These are phyloP conservation scores for Hormaphis cornu DNA, from an alignment of 1,140 invertebrate genomes.

Conservation along the genomic window DNA sequence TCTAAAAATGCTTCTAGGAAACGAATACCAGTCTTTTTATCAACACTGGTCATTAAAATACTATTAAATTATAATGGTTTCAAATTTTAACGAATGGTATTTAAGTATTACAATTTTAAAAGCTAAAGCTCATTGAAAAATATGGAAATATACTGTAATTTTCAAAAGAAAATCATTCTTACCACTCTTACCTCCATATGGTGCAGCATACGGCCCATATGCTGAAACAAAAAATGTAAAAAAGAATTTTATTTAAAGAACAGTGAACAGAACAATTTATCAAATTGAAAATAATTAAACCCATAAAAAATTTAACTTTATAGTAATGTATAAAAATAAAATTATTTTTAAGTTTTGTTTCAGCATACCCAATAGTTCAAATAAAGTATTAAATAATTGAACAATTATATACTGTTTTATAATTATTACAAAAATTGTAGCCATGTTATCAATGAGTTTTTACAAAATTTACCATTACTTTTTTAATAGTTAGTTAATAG, in stretches of 20 bases:
- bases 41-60: too few relatives aligned
- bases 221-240: constrained; percentile 24
- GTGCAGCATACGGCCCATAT: constrained; percentile 39
- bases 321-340: constrained; percentile 20
- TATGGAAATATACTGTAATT: not conserved
- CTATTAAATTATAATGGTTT: too few relatives aligned
- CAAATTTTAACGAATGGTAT: too few relatives aligned
- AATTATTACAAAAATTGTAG: too few relatives aligned
- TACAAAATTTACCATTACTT: too few relatives aligned
- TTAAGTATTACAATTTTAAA: not conserved
- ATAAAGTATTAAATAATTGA: too few relatives aligned
- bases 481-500: too few relatives aligned
- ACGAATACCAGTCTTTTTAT: too few relatives aligned
- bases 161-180: constrained; percentile 38
- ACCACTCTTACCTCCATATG: constrained; percentile 43
- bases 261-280: not conserved
- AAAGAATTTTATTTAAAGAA: constrained; percentile 35
- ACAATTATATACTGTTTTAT: too few relatives aligned
- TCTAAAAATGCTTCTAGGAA: too few relatives aligned
- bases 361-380: constrained; percentile 33
- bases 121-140: too few relatives aligned
- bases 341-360: constrained; percentile 35
- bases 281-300: not conserved
- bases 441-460: too few relatives aligned
- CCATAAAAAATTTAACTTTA: not conserved